Conservation (phyloP, 2,113 vertebrate genomes). For the Gambusia affinis region DNA sequence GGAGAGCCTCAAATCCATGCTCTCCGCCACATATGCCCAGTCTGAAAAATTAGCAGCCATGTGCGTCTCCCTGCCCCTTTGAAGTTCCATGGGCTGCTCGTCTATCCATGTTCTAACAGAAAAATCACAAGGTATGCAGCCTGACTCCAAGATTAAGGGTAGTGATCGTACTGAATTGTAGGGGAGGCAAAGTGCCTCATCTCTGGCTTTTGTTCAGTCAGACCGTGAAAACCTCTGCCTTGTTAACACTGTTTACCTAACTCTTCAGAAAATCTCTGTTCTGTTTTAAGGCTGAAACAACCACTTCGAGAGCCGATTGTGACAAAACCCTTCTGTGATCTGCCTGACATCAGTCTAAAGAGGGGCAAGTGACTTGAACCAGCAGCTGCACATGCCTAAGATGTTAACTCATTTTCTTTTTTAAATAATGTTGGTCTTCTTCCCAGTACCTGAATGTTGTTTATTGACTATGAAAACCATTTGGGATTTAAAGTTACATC, state of each 20-base stretch:
- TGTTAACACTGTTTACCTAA: slow-evolving; percentile 76
- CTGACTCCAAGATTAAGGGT: slow-evolving; percentile 80
- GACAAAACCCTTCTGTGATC: slow-evolving; percentile 68
- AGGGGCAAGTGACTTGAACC: slow-evolving; percentile 35
- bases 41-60: slow-evolving; percentile 83
- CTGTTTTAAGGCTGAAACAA: slow-evolving; percentile 59
- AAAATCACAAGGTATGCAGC: slow-evolving; percentile 84
- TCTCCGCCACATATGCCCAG: slow-evolving; percentile 82
- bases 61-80: slow-evolving; percentile 81
- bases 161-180: slow-evolving; percentile 75
- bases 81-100: slow-evolving; percentile 75
- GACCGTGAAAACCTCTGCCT: slow-evolving; percentile 58
- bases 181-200: slow-evolving; percentile 42
- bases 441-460: slow-evolving; percentile 16
- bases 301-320: slow-evolving; percentile 55
- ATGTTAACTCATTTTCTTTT: slow-evolving; percentile 18
- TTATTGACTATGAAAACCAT: slow-evolving; percentile 11
- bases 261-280: slow-evolving; percentile 66
- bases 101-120: slow-evolving; percentile 77
- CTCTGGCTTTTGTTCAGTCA: slow-evolving; percentile 65
- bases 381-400: slow-evolving; percentile 18
- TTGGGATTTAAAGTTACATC: slow-evolving; percentile 10
- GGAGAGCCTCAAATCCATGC: slow-evolving; percentile 84
- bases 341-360: slow-evolving; percentile 45
- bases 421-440: background rate